Conservation (phyloP, 2,113 vertebrate species). For the Megaceryle maxima region DNA sequence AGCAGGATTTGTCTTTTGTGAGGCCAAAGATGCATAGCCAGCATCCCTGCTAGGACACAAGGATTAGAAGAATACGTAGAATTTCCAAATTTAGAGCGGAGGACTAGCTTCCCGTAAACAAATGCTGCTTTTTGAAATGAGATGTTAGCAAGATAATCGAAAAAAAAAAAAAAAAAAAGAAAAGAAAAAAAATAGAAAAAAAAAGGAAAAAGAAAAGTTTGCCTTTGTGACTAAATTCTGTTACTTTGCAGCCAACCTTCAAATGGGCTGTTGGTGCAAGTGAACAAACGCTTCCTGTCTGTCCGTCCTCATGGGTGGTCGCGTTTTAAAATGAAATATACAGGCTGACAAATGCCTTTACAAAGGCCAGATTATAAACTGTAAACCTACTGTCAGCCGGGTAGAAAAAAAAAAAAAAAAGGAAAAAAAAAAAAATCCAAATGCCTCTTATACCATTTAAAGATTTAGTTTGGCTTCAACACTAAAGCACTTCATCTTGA, state of each 20-base stretch:
- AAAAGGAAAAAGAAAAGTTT: slow-evolving; percentile 62
- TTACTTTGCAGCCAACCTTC: slow-evolving; percentile 78
- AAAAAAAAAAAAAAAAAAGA: slow-evolving; percentile 49
- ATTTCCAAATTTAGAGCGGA: slow-evolving; percentile 87
- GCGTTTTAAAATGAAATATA: slow-evolving; percentile 83
- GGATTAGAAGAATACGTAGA: slow-evolving; percentile 72
- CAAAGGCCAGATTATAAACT: slow-evolving; percentile 91
- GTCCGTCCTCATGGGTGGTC: slow-evolving; percentile 90
- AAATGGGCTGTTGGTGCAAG: slow-evolving; percentile 73
- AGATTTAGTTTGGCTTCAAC: slow-evolving; percentile 71
- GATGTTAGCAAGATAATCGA: slow-evolving; percentile 75
- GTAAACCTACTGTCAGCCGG: slow-evolving; percentile 90
- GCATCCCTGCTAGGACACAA: slow-evolving; percentile 30
- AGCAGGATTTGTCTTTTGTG: slow-evolving; percentile 37
- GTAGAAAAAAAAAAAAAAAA: slow-evolving; percentile 69
- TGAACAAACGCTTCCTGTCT: slow-evolving; percentile 81
- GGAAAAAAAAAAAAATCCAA: slow-evolving; percentile 60
- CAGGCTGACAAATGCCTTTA: slow-evolving; percentile 92
- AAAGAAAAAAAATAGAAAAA: slow-evolving; percentile 34
- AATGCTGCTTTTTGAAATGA: slow-evolving; percentile 70
- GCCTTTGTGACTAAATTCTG: slow-evolving; percentile 77
- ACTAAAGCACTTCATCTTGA: slow-evolving; percentile 64
- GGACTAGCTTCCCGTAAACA: slow-evolving; percentile 87
- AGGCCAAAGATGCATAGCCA: slow-evolving; percentile 49
- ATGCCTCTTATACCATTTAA: slow-evolving; percentile 77